These are phyloP conservation scores for Latrodectus hesperus DNA, from an alignment of 2,888 invertebrate genomes.

Conservation along the genomic window DNA sequence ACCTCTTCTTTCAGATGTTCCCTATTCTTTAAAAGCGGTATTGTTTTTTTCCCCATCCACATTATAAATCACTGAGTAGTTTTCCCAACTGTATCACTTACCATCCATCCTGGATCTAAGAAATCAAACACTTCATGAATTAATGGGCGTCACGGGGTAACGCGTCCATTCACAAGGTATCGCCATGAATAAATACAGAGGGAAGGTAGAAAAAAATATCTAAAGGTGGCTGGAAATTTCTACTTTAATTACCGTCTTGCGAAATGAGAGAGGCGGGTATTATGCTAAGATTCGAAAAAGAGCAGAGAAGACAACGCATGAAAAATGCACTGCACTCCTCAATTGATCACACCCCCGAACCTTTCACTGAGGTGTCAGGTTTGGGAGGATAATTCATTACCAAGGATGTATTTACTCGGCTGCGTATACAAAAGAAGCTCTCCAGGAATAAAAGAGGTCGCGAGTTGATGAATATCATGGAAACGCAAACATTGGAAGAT, in stretches of 20 bases:
- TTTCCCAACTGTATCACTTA: background rate
- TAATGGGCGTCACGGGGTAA: background rate
- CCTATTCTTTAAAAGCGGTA: too few species aligned
- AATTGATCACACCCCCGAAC: conserved; percentile 1
- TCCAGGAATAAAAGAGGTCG: background rate
- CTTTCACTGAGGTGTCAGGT: background rate
- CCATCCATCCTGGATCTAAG: background rate
- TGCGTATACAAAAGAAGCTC: background rate
- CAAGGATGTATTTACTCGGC: background rate
- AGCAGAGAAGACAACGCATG: background rate
- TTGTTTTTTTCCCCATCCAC: background rate
- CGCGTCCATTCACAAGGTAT: conserved; percentile 2
- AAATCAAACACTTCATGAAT: conserved; percentile 2
- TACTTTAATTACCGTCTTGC: conserved; percentile 38
- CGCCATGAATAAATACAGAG: background rate
- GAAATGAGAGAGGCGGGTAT: conserved; percentile 22
- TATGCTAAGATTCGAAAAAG: conserved; percentile 31
- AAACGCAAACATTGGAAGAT: background rate
- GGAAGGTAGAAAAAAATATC: background rate
- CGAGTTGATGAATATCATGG: background rate
- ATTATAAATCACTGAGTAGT: background rate
- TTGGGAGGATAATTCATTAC: conserved; percentile 1
- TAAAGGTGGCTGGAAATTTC: conserved; percentile 14
- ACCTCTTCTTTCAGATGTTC: too few species aligned
- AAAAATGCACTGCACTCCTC: background rate